phyloP scores from a whole-genome alignment of 2,888 invertebrate genomes.

The Trissoscelio sp. region DNA sequence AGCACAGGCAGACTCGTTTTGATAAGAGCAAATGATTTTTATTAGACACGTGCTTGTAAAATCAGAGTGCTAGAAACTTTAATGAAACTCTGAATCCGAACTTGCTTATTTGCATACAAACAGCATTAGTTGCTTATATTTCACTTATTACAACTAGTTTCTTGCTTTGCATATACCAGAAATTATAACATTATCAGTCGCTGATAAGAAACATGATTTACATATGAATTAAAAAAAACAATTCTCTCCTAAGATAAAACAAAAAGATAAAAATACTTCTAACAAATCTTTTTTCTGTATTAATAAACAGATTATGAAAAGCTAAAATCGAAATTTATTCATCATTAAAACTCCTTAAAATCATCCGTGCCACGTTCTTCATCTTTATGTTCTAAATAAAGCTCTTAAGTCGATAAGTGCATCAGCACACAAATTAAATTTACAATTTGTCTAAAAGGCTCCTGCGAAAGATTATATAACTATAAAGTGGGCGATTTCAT shows the following conservation, averaged over 20 bases:
- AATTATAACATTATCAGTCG: not conserved
- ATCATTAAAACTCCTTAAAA: no score
- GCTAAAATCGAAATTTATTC: no score
- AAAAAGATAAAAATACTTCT: no score
- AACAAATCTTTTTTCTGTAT: no score
- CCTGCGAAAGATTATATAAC: not conserved
- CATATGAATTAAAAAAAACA: slow-evolving; percentile 2
- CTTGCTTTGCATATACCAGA: slow-evolving; percentile 6
- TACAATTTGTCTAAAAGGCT: not conserved
- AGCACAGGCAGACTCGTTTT: slow-evolving; percentile 13
- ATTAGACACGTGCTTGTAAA: slow-evolving; percentile 5
- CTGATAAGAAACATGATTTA: not conserved
- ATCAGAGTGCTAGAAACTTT: slow-evolving; percentile 5
- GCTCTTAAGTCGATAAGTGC: not conserved
- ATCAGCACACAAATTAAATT: not conserved
- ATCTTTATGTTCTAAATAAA: not conserved
- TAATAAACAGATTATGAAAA: no score
- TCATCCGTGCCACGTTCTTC: no score
- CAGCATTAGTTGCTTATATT: slow-evolving; percentile 36
- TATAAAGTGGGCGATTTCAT: not conserved
- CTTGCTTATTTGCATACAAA: slow-evolving; percentile 40
- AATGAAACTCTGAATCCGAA: slow-evolving; percentile 14
- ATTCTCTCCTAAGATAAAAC: no score
- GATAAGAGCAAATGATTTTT: slow-evolving; percentile 32
- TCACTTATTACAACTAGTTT: slow-evolving; percentile 31